Base-by-base conservation (phyloP, 1,140 invertebrate genomes). In the Lerema accius region DNA sequence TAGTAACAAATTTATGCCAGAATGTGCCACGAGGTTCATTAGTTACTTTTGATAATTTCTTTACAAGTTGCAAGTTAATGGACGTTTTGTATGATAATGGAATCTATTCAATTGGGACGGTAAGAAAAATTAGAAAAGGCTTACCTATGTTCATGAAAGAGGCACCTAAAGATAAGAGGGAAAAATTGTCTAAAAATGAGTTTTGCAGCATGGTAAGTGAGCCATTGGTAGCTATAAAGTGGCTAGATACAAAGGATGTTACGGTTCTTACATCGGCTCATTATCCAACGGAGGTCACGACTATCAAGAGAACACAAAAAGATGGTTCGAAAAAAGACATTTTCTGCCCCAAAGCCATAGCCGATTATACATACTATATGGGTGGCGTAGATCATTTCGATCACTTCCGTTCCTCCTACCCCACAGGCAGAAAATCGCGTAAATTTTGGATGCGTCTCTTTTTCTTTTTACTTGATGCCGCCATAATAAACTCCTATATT, bases 171-270 rank as follows among this genome's bases (percentile, higher is more conserved):
- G 5, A 2, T 3, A 2, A 2, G 2, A 5, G 5, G 5, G 19
- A 23, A 23, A 23, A 23, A 23, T 23, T 23, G 19, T 2, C 2
- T 23, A 2, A 2, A 5, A 5, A 5, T 5, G 19, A 23, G 5
- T 23, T 23, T 5, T 3, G 2, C 2, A 3, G 5, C 19, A 2
- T 2, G 2, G 2, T 23, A 2, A 3, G 19, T 23, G 2, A 23
- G 2, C 19, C 19, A 3, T 71, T 67, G 65, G 37, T 23, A 1
- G 48, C 65, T 37, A 23, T 23, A 2, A 23, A 23, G 5, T 71
- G 65, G 58, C 51, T 58, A 59, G 69, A 71, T 13, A 71, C 58
- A 13, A 71, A 67, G 63, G 28, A 58, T 53, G 62, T 71, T 35
- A 28, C 16, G 45, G 43, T 67, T 14, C 10, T 71, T 9, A 67